Base-by-base conservation (phyloP, 23 tunicate species). In the Ciona savignyi region DNA sequence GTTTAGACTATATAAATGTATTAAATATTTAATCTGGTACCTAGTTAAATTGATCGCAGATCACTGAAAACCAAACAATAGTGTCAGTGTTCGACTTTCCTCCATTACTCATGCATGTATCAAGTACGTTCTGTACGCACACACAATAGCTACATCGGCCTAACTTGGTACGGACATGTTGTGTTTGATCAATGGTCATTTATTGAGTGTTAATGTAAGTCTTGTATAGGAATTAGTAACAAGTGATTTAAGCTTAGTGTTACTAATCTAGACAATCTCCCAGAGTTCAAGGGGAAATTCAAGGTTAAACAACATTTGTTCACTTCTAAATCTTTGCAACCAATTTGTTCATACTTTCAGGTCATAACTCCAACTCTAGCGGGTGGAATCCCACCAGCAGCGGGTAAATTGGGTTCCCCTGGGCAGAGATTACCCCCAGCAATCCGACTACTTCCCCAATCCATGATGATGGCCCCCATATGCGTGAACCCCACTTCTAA, bases 351-450 rank as follows among this genome's bases (percentile, higher is more conserved):
- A 9, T 6, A 42, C 15, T 4, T 25, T 21, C 66, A 83, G 89
- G 89, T 83, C n/a, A 83, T 70, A 25, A 83, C 89, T 32, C 89
- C 89, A 2, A 76, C 89, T 0, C 4, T 82, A 70, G 51, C 72
- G 3, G 25, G 34, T 3, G 33, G 15, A 11, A 49, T n/a, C n/a
- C n/a, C n/a, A n/a, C 61, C 15, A 3, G 61, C 19, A 20, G 61
- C 61, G 35, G 72, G 34, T 3, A 81, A 81, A 30, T 23, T 70
- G 33, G 34, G 72, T 19, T 81, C 86, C 23, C 79, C 79, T 20
- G 32, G 66, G 2, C 66, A 63, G 4, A 77, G 86, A 31, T 29
- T 68, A 2, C 74, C 75, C 30, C 68, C 73, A 67, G 74, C 29
- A 4, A 25, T 76, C 32, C 34, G 88, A 24, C 77, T 68, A 2